Conservation (phyloP, 2,797 vertebrate genomes). For the Rhyacichthys aspro region DNA sequence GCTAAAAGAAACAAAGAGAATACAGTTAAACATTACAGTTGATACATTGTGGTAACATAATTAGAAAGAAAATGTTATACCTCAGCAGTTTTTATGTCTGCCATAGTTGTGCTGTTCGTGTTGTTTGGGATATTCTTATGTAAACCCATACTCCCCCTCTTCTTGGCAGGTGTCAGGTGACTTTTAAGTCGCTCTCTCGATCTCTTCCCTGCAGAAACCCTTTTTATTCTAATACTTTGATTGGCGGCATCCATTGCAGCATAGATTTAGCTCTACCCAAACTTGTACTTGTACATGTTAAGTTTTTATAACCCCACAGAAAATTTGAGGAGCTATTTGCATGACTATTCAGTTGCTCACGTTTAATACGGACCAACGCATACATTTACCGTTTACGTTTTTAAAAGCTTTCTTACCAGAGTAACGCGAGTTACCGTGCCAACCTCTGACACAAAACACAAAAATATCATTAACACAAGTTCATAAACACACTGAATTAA, state of each 20-base stretch:
- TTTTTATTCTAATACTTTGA: slow-evolving; percentile 58
- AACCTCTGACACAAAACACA: neutral
- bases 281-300: slow-evolving; percentile 16
- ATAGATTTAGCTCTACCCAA: neutral
- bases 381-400: too few relatives aligned
- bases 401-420: too few relatives aligned
- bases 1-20: slow-evolving; percentile 20
- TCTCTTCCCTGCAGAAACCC: slow-evolving; percentile 72
- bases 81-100: slow-evolving; percentile 27
- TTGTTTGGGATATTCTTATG: slow-evolving; percentile 15
- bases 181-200: slow-evolving; percentile 48
- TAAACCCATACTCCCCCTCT: slow-evolving; percentile 21
- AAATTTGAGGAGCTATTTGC: too few relatives aligned
- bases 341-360: too few relatives aligned
- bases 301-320: too few relatives aligned
- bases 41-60: neutral
- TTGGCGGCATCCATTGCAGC: slow-evolving; percentile 56
- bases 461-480: neutral
- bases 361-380: too few relatives aligned
- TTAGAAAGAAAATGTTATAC: slow-evolving; percentile 24
- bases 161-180: slow-evolving; percentile 60
- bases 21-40: neutral
- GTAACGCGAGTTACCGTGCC: neutral
- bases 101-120: slow-evolving; percentile 26
- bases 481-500: neutral